These are phyloP conservation scores for Andricus curvator DNA, from an alignment of 2,888 invertebrate genomes.

Conservation along the genomic window DNA sequence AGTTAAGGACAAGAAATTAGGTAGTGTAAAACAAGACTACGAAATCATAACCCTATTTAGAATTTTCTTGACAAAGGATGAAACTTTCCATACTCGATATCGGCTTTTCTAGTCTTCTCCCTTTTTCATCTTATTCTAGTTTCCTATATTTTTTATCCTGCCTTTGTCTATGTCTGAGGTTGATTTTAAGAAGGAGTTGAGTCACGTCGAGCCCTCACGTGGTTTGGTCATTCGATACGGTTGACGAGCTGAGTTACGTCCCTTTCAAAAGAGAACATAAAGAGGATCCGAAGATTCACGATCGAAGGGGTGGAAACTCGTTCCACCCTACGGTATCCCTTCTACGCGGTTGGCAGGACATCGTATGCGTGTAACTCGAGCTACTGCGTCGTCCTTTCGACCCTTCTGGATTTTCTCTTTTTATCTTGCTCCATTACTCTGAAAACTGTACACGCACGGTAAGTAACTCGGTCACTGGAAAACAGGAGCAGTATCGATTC, in stretches of 20 bases:
- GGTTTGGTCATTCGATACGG: not conserved
- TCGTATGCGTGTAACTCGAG: not conserved
- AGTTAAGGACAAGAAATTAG: too few species aligned
- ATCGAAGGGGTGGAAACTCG: not conserved
- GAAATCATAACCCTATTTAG: too few species aligned
- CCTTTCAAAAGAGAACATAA: constrained; percentile 5
- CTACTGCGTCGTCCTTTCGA: not conserved
- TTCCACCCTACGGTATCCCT: not conserved
- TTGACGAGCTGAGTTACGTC: not conserved
- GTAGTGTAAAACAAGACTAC: too few species aligned
- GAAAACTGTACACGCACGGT: not conserved
- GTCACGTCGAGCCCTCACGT: not conserved
- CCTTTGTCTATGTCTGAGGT: not conserved
- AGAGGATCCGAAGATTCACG: not conserved
- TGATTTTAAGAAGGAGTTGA: not conserved
- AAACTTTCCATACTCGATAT: not conserved
- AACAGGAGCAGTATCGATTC: constrained; percentile 3
- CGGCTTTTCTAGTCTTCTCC: not conserved
- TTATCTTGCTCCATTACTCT: not conserved
- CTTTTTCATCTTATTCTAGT: not conserved
- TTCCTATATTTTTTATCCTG: not conserved
- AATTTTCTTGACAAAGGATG: not conserved
- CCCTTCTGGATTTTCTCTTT: not conserved
- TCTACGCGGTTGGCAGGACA: not conserved
- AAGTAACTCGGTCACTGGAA: constrained; percentile 16